phyloP scores from a whole-genome alignment of 2,113 vertebrate genomes.

The Lepus americanus region DNA sequence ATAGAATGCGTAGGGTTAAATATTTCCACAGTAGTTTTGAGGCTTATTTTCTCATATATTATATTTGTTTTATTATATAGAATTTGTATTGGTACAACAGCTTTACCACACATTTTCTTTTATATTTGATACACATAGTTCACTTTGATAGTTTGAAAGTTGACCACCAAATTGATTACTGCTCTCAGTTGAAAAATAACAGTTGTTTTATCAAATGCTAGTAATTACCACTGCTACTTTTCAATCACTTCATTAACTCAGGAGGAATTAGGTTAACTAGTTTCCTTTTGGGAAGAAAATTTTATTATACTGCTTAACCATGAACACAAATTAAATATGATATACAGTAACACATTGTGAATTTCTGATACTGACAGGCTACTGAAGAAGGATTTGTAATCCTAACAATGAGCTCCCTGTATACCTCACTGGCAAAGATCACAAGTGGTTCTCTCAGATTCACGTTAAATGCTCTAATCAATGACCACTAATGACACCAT shows the following conservation, averaged over 20 bases:
- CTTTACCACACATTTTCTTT: not conserved
- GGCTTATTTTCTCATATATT: not conserved
- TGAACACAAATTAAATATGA: not conserved
- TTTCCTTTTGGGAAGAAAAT: not conserved
- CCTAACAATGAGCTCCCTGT: not conserved
- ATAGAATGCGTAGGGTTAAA: not conserved
- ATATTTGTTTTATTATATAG: not conserved
- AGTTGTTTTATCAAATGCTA: not conserved
- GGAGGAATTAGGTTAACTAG: not conserved
- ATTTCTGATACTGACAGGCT: not conserved
- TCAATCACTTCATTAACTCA: not conserved
- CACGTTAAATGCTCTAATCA: not conserved
- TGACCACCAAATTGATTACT: not conserved
- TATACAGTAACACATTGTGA: not conserved
- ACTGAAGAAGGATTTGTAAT: not conserved
- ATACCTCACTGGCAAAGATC: not conserved
- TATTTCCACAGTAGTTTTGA: not conserved
- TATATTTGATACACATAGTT: not conserved
- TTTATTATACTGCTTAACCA: not conserved
- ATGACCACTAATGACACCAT: not conserved
- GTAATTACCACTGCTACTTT: not conserved
- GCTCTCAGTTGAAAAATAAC: constrained; percentile 1
- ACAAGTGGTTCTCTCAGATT: not conserved
- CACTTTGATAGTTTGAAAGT: not conserved
- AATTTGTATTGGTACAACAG: constrained; percentile 10